These are phyloP conservation scores for Himantopus leucocephalus DNA, from an alignment of 2,113 vertebrate genomes.

Conservation along the genomic window DNA sequence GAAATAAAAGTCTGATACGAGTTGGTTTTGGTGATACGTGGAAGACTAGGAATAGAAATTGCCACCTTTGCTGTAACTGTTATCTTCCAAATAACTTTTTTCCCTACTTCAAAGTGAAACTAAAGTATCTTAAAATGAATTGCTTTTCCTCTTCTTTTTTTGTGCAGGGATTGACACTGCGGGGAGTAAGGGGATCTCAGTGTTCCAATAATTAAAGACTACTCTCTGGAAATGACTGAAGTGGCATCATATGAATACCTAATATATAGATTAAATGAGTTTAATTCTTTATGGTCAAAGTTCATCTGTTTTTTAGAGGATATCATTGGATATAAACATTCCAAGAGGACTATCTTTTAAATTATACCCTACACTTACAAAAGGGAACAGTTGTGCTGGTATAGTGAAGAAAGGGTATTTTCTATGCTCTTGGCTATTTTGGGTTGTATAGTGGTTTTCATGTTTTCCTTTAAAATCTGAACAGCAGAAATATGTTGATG, in stretches of 20 bases:
- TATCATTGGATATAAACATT: neutral
- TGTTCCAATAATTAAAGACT: neutral
- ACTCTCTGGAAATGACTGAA: neutral
- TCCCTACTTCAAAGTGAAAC: neutral
- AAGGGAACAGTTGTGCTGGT: neutral
- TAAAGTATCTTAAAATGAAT: neutral
- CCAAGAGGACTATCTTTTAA: neutral
- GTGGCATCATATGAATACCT: neutral
- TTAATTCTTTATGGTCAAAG: neutral
- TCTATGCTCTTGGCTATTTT: neutral
- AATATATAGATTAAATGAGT: neutral
- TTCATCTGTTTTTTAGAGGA: neutral
- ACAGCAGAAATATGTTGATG: neutral
- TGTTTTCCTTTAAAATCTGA: neutral
- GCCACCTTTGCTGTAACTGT: neutral
- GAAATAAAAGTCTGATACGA: neutral
- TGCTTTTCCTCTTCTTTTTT: neutral
- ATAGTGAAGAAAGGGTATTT: neutral
- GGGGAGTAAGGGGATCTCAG: neutral
- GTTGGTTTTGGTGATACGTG: neutral
- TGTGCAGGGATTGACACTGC: neutral
- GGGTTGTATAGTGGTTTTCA: neutral
- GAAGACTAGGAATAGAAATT: slow-evolving; percentile 15
- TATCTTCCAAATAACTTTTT: neutral
- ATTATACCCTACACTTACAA: neutral